Evolutionary conservation across 2,888 invertebrate species (phyloP), one percentile per base, ranked within the genome.

Genomic region (Rhagonycha lutea): DNA sequence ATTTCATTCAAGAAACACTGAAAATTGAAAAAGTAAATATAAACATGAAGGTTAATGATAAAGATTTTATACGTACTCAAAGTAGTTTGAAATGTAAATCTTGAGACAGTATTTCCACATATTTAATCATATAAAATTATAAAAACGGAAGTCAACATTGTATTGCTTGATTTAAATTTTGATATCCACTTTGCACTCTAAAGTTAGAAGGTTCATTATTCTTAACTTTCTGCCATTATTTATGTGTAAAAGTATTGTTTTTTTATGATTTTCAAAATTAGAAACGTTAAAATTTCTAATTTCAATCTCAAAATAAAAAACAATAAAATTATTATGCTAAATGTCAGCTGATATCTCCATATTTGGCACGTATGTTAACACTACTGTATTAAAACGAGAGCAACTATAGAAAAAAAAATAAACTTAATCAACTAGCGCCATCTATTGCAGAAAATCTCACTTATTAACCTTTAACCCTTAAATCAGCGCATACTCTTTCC

Each of bases 1-100:
- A 65, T 65, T 62, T 62, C 62, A 62, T 62, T 65, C 63, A 65
- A 65, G 63, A 65, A 65, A 65, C 63, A 65, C 63, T 65, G 12
- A 65, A 63, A 65, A 24, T 65, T 24, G 24, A 65, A 23, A 65
- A 24, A 7, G 63, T 65, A 24, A 65, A 65, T 23, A 24, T 12
- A n/a, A 65, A 47, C 47, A 47, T 47, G 5, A 12, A 47, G 7
- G 12, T 65, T 24, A 65, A 14, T n/a, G n/a, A n/a, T 65, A n/a
- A 10, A 14, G 9, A 12, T 2, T 8, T 14, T 3, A 12, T 24
- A 65, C 63, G 12, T 65, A 65, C 63, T 65, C 63, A 26, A 65
- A 65, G 24, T 65, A 65, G 26, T 65, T 65, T n/a, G 23, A 24
- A 26, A n/a, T 65, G 63, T 65, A 23, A 9, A 65, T 65, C 26